Evolutionary conservation across 2,888 invertebrate species (phyloP).

Genomic region (Psylliodes chrysocephalus): DNA sequence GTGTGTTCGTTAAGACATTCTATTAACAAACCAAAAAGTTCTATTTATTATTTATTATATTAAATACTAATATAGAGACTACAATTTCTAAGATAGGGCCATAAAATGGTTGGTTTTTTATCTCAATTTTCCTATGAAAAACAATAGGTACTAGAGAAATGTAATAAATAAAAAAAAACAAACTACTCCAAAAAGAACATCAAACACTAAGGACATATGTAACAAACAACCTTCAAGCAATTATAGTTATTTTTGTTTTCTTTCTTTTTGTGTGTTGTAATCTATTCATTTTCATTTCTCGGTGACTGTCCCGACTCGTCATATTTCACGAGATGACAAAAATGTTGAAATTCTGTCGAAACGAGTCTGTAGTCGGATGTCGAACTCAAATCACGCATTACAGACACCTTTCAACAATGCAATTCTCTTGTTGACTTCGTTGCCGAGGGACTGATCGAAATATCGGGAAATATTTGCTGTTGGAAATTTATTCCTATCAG

Average conservation of each 20-base stretch:
- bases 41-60: too few relatives aligned
- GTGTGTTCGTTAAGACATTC: too few relatives aligned
- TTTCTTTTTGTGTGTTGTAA: neutral
- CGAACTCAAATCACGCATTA: conserved; percentile 12
- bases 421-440: conserved; percentile 13
- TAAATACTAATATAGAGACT: too few relatives aligned
- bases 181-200: too few relatives aligned
- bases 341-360: conserved; percentile 1
- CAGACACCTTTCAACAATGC: neutral
- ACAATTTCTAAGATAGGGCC: too few relatives aligned
- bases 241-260: neutral
- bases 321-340: conserved; percentile 7
- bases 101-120: too few relatives aligned
- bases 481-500: conserved; percentile 4
- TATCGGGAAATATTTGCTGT: neutral
- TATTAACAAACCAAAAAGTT: too few relatives aligned
- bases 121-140: too few relatives aligned
- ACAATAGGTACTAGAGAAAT: too few relatives aligned
- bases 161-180: too few relatives aligned
- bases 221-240: too few relatives aligned
- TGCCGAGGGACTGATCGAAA: conserved; percentile 4
- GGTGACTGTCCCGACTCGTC: neutral
- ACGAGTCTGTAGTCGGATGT: neutral
- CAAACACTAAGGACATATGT: too few relatives aligned
- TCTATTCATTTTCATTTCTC: conserved; percentile 3